phyloP scores from a whole-genome alignment of 2,797 vertebrate species.

The Megalops cyprinoides region DNA sequence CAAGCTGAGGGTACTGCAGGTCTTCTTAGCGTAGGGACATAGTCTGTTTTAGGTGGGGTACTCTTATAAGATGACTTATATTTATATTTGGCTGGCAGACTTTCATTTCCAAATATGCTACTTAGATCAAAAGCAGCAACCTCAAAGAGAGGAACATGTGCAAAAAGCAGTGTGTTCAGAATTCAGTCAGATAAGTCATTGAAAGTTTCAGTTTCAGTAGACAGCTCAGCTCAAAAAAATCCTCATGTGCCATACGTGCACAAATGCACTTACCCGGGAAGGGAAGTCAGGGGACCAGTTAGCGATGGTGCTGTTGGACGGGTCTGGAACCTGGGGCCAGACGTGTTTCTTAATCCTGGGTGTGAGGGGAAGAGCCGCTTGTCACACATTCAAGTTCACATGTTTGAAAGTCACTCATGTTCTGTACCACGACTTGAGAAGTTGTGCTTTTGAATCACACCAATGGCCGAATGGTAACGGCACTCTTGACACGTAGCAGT shows the following conservation, averaged over 20 bases:
- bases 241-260: not conserved
- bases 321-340: slow-evolving; percentile 93
- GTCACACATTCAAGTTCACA: not conserved
- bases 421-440: not conserved
- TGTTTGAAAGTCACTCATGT: not conserved
- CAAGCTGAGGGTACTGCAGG: no score
- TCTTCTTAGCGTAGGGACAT: no score
- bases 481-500: not conserved
- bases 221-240: not conserved
- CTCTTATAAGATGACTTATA: no score
- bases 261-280: slow-evolving; percentile 74
- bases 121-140: not conserved
- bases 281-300: slow-evolving; percentile 91
- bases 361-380: slow-evolving; percentile 2
- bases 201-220: not conserved
- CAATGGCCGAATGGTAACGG: no score
- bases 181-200: not conserved
- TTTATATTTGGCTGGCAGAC: no score
- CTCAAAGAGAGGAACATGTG: no score
- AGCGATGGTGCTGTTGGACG: slow-evolving; percentile 91
- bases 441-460: no score
- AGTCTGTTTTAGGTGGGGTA: no score
- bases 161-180: not conserved
- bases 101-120: not conserved
- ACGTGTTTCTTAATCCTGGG: slow-evolving; percentile 88